Conservation (phyloP, 2,888 invertebrate species). For the Archips xylosteana region DNA sequence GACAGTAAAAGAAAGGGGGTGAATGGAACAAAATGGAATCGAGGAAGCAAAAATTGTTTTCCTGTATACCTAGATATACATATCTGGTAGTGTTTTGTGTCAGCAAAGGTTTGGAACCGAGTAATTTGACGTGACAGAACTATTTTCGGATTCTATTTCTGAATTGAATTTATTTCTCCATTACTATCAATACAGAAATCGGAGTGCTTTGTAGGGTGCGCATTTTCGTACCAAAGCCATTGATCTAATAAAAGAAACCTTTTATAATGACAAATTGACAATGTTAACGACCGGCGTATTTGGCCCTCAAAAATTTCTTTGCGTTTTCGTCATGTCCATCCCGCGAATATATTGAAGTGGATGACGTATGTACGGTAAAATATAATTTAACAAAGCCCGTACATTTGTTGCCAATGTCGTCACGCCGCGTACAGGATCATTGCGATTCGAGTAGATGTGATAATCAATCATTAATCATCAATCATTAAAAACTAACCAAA, state of each 20-base stretch:
- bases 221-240: neutral
- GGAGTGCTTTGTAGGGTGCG: neutral
- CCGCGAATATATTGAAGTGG: neutral
- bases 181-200: slow-evolving; percentile 5
- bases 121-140: slow-evolving; percentile 28
- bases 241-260: slow-evolving; percentile 4
- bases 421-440: no score
- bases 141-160: slow-evolving; percentile 19
- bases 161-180: slow-evolving; percentile 27
- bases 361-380: no score
- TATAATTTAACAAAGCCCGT: no score
- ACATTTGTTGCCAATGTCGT: no score
- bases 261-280: slow-evolving; percentile 1
- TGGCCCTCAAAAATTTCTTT: neutral
- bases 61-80: slow-evolving; percentile 8
- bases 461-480: no score
- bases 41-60: slow-evolving; percentile 22
- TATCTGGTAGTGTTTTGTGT: slow-evolving; percentile 12
- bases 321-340: neutral
- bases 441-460: no score
- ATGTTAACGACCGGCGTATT: neutral
- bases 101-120: slow-evolving; percentile 5
- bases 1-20: slow-evolving; percentile 10
- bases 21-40: slow-evolving; percentile 21
- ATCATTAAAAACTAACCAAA: no score